These are phyloP conservation scores for Phalloptychus januarius DNA, from an alignment of 2,797 vertebrate species.

Conservation along the genomic window DNA sequence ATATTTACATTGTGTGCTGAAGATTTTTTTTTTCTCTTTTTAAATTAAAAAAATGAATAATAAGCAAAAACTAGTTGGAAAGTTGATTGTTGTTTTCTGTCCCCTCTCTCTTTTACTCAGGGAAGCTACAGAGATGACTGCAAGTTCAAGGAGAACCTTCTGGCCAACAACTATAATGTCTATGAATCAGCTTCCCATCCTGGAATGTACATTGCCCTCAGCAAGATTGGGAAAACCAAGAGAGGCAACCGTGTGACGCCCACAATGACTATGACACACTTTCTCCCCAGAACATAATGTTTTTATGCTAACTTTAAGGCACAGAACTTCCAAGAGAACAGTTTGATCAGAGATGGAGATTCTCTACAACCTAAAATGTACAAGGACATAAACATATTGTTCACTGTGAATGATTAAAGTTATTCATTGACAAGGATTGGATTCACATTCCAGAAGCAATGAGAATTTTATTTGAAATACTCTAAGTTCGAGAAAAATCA, in stretches of 20 bases:
- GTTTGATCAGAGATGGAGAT: not conserved
- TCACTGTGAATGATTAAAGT: not conserved
- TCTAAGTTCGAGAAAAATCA: not conserved
- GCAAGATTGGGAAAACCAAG: slow-evolving; percentile 93
- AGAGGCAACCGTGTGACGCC: slow-evolving; percentile 91
- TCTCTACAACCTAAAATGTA: not conserved
- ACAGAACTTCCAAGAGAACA: not conserved
- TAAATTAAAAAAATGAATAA: not conserved
- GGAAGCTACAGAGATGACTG: slow-evolving; percentile 89
- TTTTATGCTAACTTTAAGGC: not conserved
- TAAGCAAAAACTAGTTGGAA: not conserved
- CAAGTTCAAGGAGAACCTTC: slow-evolving; percentile 92
- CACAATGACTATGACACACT: slow-evolving; percentile 93
- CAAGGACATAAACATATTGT: not conserved
- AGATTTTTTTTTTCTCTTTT: not conserved
- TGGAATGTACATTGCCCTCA: slow-evolving; percentile 91
- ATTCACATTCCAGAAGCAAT: not conserved
- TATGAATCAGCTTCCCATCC: slow-evolving; percentile 88
- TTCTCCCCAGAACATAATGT: slow-evolving; percentile 90
- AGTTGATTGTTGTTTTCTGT: not conserved
- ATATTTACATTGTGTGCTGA: not conserved
- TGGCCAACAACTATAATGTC: slow-evolving; percentile 96
- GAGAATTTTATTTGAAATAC: not conserved
- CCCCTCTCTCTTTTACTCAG: slow-evolving; percentile 64
- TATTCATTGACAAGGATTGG: not conserved